phyloP scores from a whole-genome alignment of 2,888 invertebrate genomes.

The Eristalinus aeneus region DNA sequence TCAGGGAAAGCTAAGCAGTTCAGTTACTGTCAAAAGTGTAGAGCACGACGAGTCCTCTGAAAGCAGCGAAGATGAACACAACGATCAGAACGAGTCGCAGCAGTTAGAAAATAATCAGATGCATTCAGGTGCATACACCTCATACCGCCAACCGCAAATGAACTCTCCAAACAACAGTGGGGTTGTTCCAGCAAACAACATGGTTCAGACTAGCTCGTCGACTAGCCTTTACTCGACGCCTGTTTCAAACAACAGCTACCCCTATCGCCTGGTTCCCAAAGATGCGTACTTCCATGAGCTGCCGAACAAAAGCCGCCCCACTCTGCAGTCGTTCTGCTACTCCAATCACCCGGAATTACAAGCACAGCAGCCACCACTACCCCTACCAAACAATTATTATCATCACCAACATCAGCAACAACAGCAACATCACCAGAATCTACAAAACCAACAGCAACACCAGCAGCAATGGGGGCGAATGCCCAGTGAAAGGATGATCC shows the following conservation, averaged over 20 bases:
- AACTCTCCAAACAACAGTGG: conserved; percentile 47
- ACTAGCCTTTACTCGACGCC: conserved; percentile 44
- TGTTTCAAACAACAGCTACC: conserved; percentile 55
- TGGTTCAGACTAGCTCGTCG: conserved; percentile 34
- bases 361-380: conserved; percentile 40
- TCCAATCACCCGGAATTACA: conserved; percentile 60
- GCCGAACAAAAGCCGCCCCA: conserved; percentile 80
- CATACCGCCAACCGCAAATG: conserved; percentile 61
- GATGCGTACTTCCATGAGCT: conserved; percentile 85
- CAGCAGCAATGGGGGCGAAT: conserved; percentile 47
- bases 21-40: conserved; percentile 21
- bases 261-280: conserved; percentile 82
- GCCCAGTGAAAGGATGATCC: conserved; percentile 36
- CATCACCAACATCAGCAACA: conserved; percentile 48
- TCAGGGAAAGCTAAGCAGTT: conserved; percentile 73
- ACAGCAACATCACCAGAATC: conserved; percentile 39
- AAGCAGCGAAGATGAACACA: conserved; percentile 83
- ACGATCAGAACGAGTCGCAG: conserved; percentile 46
- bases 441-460: conserved; percentile 39
- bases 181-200: conserved; percentile 43
- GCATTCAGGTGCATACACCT: conserved; percentile 55
- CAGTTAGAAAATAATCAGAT: conserved; percentile 61
- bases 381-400: conserved; percentile 57
- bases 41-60: conserved; percentile 79
- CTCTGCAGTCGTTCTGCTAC: conserved; percentile 28